Conservation (phyloP, 1,140 invertebrate genomes). For the Aricia agestis region DNA sequence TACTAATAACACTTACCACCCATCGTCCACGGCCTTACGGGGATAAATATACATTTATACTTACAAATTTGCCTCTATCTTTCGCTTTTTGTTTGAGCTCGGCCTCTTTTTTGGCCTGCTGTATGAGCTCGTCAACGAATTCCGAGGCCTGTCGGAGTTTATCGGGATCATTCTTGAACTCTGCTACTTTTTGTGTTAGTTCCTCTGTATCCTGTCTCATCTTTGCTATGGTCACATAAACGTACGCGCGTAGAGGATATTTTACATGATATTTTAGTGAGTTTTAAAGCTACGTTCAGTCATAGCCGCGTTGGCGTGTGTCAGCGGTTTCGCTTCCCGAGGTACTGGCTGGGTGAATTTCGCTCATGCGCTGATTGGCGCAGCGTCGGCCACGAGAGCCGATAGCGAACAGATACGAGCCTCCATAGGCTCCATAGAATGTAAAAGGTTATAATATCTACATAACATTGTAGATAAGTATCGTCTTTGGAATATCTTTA, state of each 20-base stretch:
- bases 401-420: not conserved
- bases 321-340: constrained; percentile 32
- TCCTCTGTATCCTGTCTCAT: constrained; percentile 63
- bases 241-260: not conserved
- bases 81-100: constrained; percentile 73
- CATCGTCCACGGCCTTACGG: constrained; percentile 61
- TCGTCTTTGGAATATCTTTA: not conserved
- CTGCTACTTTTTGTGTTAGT: constrained; percentile 56
- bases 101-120: constrained; percentile 70
- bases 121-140: constrained; percentile 72
- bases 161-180: constrained; percentile 70
- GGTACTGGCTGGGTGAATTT: constrained; percentile 37
- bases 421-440: not conserved
- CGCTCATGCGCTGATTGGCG: constrained; percentile 59
- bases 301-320: constrained; percentile 42
- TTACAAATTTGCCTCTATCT: constrained; percentile 74
- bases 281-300: constrained; percentile 38
- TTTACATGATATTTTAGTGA: constrained; percentile 13
- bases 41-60: constrained; percentile 72
- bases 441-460: too few relatives aligned
- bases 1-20: constrained; percentile 68
- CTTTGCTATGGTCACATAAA: constrained; percentile 32
- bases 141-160: constrained; percentile 67
- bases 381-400: constrained; percentile 21
- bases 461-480: too few relatives aligned